Evolutionary conservation across 2,888 invertebrate species (phyloP).

Genomic region (Cantharis nigra): DNA sequence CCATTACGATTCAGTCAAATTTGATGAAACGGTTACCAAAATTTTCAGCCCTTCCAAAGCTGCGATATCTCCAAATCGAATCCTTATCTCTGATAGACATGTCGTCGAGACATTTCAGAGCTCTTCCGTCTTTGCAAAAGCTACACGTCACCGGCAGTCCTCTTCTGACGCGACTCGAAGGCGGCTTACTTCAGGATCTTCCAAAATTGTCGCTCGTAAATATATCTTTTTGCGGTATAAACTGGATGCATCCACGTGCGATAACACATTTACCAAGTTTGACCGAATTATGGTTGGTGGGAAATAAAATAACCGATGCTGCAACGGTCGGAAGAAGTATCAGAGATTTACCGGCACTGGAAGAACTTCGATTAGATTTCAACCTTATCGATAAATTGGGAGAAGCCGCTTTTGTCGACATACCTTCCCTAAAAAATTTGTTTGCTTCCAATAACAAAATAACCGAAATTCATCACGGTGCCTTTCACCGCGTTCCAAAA

Average conservation of each 20-base stretch:
- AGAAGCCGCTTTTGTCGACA: slow-evolving; percentile 80
- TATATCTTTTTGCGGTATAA: slow-evolving; percentile 75
- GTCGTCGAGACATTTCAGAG: slow-evolving; percentile 70
- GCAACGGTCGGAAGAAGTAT: slow-evolving; percentile 80
- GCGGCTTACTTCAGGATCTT: slow-evolving; percentile 67
- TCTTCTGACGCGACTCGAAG: slow-evolving; percentile 70
- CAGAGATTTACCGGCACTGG: slow-evolving; percentile 74
- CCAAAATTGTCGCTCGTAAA: slow-evolving; percentile 73
- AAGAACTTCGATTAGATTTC: slow-evolving; percentile 70
- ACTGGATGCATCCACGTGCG: slow-evolving; percentile 78
- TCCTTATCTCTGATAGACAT: slow-evolving; percentile 69
- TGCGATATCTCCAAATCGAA: slow-evolving; percentile 76
- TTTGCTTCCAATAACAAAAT: slow-evolving; percentile 75
- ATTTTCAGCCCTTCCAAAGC: slow-evolving; percentile 70
- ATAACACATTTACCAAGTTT: slow-evolving; percentile 70
- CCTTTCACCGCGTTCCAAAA: slow-evolving; percentile 78
- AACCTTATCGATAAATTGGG: slow-evolving; percentile 73
- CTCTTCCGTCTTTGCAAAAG: slow-evolving; percentile 74
- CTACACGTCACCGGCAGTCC: slow-evolving; percentile 74
- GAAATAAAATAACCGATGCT: slow-evolving; percentile 77
- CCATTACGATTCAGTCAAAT: slow-evolving; percentile 80
- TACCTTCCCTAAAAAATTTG: slow-evolving; percentile 70
- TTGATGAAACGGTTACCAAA: slow-evolving; percentile 75
- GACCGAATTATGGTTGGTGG: slow-evolving; percentile 69
- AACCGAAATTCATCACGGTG: slow-evolving; percentile 75